These are phyloP conservation scores for Pipistrellus pygmaeus DNA, from an alignment of 2,797 vertebrate genomes.

Conservation along the genomic window DNA sequence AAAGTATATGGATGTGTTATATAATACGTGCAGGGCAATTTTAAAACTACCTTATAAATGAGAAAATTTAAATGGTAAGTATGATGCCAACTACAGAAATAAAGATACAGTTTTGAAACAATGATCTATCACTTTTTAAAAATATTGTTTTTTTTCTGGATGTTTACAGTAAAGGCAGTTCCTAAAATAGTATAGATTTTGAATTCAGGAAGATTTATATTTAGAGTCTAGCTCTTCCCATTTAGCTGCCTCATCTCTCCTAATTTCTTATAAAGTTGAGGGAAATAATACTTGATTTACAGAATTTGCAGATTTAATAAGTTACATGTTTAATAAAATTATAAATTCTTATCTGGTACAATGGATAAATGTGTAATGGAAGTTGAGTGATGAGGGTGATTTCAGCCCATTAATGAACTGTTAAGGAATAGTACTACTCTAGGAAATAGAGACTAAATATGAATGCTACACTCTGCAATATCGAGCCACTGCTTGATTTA, in stretches of 20 bases:
- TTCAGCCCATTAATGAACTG: background rate
- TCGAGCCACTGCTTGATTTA: background rate
- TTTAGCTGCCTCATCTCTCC: background rate
- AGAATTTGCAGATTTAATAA: background rate
- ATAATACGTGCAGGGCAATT: conserved; percentile 38
- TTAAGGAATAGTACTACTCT: background rate
- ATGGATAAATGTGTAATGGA: background rate
- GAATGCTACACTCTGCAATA: background rate
- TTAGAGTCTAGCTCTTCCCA: background rate
- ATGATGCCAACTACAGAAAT: conserved; percentile 25
- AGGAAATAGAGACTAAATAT: background rate
- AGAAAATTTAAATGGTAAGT: conserved; percentile 58
- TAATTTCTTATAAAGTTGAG: background rate
- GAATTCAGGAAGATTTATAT: conserved; percentile 23
- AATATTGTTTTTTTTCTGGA: conserved; percentile 67
- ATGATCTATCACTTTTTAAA: background rate
- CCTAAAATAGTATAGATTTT: conserved; percentile 36
- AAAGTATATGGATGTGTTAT: conserved; percentile 39
- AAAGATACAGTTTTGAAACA: conserved; percentile 65
- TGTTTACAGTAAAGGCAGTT: conserved; percentile 53
- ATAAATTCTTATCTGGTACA: background rate
- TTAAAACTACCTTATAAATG: conserved; percentile 58
- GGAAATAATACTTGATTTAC: background rate
- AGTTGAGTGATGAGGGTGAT: background rate
- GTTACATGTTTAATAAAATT: background rate